Evolutionary conservation across 2,113 vertebrate genomes (phyloP).

Genomic region (Hippopotamus amphibius): DNA sequence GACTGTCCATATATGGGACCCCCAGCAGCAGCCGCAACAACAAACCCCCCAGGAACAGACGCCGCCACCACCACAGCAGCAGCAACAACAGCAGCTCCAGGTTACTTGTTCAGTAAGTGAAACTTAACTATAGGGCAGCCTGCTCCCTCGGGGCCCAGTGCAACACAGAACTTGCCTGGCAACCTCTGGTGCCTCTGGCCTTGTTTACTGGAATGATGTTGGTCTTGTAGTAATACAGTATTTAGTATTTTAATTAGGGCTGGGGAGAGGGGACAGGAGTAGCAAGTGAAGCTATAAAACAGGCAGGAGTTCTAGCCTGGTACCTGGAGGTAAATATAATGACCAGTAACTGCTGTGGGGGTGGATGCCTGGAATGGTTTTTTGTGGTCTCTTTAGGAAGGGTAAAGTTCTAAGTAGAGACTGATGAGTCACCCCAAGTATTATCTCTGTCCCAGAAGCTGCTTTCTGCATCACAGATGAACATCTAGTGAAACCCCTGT

Average conservation of each 20-base stretch:
- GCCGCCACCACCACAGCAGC: conserved; percentile 90
- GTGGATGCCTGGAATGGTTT: not conserved
- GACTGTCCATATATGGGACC: conserved; percentile 99
- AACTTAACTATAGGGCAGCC: not conserved
- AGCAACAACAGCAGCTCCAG: conserved; percentile 92
- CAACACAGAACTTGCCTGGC: not conserved
- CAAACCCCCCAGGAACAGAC: conserved; percentile 94
- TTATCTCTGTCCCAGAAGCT: not conserved
- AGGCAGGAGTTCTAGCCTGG: not conserved
- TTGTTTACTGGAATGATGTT: not conserved
- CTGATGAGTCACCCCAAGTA: not conserved
- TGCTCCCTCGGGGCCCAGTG: not conserved
- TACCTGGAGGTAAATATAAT: not conserved
- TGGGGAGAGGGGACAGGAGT: not conserved
- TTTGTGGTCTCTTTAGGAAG: not conserved
- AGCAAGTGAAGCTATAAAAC: not conserved
- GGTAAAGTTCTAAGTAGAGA: not conserved
- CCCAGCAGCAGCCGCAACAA: conserved; percentile 93
- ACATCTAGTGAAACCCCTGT: not conserved
- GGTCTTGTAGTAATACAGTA: not conserved
- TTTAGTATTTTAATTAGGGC: not conserved
- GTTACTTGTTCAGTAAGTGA: conserved; percentile 91
- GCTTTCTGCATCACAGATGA: not conserved
- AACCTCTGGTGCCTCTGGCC: not conserved
- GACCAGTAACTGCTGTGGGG: not conserved